Conservation (phyloP, 1,140 invertebrate genomes). For the Drosophila kepulauana region DNA sequence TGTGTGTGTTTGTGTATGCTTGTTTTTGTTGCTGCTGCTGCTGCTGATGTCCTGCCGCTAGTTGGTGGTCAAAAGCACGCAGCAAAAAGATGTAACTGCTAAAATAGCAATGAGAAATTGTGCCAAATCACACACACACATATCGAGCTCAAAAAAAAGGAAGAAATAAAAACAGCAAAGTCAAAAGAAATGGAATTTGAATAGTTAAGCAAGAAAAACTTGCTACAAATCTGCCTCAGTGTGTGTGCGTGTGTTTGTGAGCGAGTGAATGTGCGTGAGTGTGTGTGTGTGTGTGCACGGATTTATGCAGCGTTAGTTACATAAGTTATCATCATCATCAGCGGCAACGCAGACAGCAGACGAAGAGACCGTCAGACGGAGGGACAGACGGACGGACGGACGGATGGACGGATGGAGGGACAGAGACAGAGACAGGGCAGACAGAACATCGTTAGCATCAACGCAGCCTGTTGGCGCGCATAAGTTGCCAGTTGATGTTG, state of each 20-base stretch:
- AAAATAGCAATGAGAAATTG: constrained; percentile 36
- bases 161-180: constrained; percentile 20
- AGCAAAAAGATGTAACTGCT: constrained; percentile 25
- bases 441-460: constrained; percentile 45
- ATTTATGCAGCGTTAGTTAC: constrained; percentile 83
- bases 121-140: constrained; percentile 37
- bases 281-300: constrained; percentile 57
- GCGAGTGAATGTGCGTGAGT: constrained; percentile 22
- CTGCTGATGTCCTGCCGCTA: constrained; percentile 47
- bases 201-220: constrained; percentile 56
- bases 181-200: constrained; percentile 57
- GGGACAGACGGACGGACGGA: constrained; percentile 9
- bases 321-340: constrained; percentile 78
- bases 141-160: background rate
- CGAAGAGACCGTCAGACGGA: background rate
- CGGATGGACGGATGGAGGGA: background rate
- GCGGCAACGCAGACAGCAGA: constrained; percentile 49
- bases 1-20: background rate
- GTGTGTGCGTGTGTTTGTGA: constrained; percentile 21
- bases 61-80: constrained; percentile 55
- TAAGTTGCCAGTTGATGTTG: constrained; percentile 41
- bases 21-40: constrained; percentile 39
- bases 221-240: constrained; percentile 28
- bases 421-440: constrained; percentile 1
- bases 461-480: constrained; percentile 43